phyloP scores from a whole-genome alignment of 37 sponge, comb jelly and placozoan genomes.

The Halichondria panicea region DNA sequence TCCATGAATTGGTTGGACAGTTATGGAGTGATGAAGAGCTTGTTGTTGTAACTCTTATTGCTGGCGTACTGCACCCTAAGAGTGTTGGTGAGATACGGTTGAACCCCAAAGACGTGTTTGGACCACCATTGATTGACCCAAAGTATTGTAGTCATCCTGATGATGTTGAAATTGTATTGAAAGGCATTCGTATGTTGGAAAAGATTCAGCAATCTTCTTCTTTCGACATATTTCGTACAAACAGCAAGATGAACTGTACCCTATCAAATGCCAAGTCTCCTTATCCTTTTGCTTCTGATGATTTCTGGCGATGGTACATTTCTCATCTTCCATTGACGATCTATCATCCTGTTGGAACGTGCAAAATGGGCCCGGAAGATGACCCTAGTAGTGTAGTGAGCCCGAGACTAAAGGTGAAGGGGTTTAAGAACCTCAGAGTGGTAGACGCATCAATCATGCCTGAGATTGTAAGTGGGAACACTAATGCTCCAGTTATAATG shows the following conservation, averaged over 20 bases:
- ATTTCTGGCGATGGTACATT: conserved; percentile 71
- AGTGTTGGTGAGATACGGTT: conserved; percentile 63
- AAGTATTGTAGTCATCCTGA: conserved; percentile 50
- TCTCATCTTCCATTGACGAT: conserved; percentile 44
- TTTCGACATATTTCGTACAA: no score
- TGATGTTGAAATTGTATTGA: conserved; percentile 50
- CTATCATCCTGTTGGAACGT: conserved; percentile 78
- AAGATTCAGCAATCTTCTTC: no score
- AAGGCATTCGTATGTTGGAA: no score
- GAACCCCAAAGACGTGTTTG: conserved; percentile 15
- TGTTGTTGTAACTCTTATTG: conserved; percentile 17
- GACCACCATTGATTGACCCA: conserved; percentile 64
- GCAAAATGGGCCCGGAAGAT: conserved; percentile 71
- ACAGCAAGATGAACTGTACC: neutral
- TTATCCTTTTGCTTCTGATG: conserved; percentile 53
- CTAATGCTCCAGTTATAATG: conserved; percentile 78
- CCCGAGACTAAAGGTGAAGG: conserved; percentile 66
- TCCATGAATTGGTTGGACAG: neutral
- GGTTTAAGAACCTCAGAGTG: conserved; percentile 70
- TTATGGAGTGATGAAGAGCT: conserved; percentile 25
- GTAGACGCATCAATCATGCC: conserved; percentile 92
- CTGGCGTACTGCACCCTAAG: conserved; percentile 53
- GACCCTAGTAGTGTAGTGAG: conserved; percentile 78
- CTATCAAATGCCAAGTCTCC: conserved; percentile 6
- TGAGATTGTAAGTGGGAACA: conserved; percentile 63